Evolutionary conservation across 2,888 invertebrate species (phyloP), one percentile per base, ranked within the genome.

Genomic region (Acanthosepion pharaonis): DNA sequence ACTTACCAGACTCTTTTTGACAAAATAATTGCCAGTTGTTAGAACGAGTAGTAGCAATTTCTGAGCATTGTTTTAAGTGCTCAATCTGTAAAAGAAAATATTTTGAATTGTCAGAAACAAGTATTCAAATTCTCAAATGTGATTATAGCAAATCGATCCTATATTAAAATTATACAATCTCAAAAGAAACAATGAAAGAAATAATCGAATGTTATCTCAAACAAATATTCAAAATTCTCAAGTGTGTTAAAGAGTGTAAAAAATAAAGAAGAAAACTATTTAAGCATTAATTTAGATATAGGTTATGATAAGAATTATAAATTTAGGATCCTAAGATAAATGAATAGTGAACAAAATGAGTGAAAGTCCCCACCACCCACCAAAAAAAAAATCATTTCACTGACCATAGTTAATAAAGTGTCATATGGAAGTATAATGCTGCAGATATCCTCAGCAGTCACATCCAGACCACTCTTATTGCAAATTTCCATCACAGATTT

Each of bases 21-120:
- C 97, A 97, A 95, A 97, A 97, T 92, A 98, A 98, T 97, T 99
- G 99, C 99, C 99, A 99, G 98, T 99, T 99, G 96, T 98, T 98
- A 0, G 99, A 99, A 94, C 99, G 98, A 94, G 98, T 98, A 94
- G 98, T 98, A 78, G 99, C 99, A 95, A 99, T 99, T 97, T 99
- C 99, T 94, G 98, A 98, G 96, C 99, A 99, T 9, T 98, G 98
- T 98, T 99, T 99, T 95, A 99, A 98, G 97, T 99, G 99, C 96
- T 99, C 99, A 97, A 99, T 99, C 97, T 97, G 96, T 92, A 94
- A 95, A 48, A 94, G 8, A 94, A 51, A 42, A 42, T 42, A 42
- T 42, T 42, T 42, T 42, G 42, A 42, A 42, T 42, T 42, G 42
- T 42, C 94, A 78, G 33, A 78, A 78, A n/a, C n/a, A 78, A 78